Base-by-base conservation (phyloP, 37 sponge, comb jelly and placozoan genomes). In the Hormiphora californensis region DNA sequence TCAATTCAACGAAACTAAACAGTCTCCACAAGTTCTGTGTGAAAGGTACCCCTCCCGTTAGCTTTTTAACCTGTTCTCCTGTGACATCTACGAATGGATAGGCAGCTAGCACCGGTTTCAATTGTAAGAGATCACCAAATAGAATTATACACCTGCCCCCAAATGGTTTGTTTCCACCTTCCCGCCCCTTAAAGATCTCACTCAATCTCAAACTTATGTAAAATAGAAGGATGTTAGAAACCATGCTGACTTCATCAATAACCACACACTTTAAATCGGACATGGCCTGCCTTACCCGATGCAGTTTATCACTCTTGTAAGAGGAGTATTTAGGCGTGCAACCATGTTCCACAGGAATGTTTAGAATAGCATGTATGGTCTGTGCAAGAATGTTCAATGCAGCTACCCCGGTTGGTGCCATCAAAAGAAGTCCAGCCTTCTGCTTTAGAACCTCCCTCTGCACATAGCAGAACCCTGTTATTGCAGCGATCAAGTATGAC, bases 221-320 rank as follows among this genome's bases (percentile, higher is more conserved):
- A 0, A 69, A 36, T 28, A 91, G 67, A 31, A 46, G 86, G 21
- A 88, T 57, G 54, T 73, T 92, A 22, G 87, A 88, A 0, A 90
- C 55, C 91, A 92, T 90, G 63, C 89, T 89, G 15, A 92, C 88
- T 51, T 92, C 88, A 41, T 92, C 93, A 85, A 89, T 87, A 35
- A 92, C 88, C n/a, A 92, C 23, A 32, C 85, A 8, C 36, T 89
- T 88, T 15, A 89, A 38, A 30, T 61, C n/a, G 32, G 59, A 27
- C 25, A 92, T 89, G 21, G 22, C 86, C 9, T 34, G 46, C 63
- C 87, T 86, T 41, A 91, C 38, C 23, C 85, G 39, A 61, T 89
- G 86, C 15, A 81, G 85, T 61, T 85, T 51, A 21, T 65, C 85
- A 59, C 87, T 89, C 4, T 86, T 49, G 46, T 90, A 88, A 31